phyloP scores from a whole-genome alignment of 2,888 invertebrate species.

The Oscheius sp. region DNA sequence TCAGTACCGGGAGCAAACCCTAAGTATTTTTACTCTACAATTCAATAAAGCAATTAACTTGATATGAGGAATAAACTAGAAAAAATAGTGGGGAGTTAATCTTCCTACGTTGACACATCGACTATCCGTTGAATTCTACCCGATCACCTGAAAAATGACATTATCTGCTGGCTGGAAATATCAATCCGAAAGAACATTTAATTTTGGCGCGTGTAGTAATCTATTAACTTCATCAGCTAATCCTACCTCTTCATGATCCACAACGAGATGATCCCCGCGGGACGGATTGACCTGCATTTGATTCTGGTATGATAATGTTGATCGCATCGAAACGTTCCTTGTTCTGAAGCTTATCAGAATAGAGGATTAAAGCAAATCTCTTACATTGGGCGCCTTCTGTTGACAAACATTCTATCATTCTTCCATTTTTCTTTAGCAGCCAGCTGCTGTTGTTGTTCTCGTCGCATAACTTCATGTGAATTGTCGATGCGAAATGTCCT shows the following conservation, averaged over 20 bases:
- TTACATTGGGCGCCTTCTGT: constrained; percentile 21
- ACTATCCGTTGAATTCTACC: constrained; percentile 10
- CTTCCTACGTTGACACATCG: constrained; percentile 6
- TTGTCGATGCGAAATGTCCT: constrained; percentile 28
- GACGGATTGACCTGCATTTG: constrained; percentile 22
- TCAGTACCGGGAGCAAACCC: constrained; percentile 14
- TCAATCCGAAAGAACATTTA: too few species aligned
- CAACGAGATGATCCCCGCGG: constrained; percentile 32
- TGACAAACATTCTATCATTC: constrained; percentile 22
- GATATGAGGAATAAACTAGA: constrained; percentile 7
- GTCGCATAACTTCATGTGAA: constrained; percentile 12
- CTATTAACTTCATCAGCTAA: too few species aligned
- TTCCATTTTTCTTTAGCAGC: constrained; percentile 31
- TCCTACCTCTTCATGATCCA: constrained; percentile 32
- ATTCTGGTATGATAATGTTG: not conserved
- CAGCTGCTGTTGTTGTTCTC: constrained; percentile 7
- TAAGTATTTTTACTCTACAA: not conserved
- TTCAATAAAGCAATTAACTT: constrained; percentile 15
- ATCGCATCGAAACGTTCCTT: constrained; percentile 20
- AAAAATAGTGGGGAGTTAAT: not conserved
- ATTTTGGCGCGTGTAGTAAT: too few species aligned
- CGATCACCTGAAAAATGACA: constrained; percentile 21
- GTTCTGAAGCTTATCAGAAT: too few species aligned
- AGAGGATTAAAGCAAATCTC: not conserved
- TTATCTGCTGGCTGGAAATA: too few species aligned